These are phyloP conservation scores for Tinea semifulvella DNA, from an alignment of 2,888 invertebrate species.

Conservation along the genomic window DNA sequence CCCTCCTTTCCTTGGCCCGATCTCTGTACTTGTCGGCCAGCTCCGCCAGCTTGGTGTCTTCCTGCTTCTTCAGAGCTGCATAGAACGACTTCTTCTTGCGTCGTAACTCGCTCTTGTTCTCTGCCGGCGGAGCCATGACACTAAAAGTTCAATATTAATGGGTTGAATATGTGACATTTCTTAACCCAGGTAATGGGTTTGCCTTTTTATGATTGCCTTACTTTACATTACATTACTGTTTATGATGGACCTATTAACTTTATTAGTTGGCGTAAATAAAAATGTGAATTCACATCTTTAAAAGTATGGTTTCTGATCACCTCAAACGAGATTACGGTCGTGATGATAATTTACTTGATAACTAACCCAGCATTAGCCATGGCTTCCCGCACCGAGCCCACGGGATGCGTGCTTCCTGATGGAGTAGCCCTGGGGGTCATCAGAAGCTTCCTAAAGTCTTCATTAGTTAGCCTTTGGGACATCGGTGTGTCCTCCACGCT, in stretches of 20 bases:
- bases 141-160: too few species aligned
- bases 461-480: conserved; percentile 90
- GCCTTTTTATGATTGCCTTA: too few species aligned
- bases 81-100: conserved; percentile 95
- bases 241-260: too few species aligned
- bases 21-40: conserved; percentile 93
- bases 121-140: conserved; percentile 62
- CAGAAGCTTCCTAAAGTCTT: conserved; percentile 93
- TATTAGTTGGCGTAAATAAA: too few species aligned
- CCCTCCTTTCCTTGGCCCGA: conserved; percentile 88
- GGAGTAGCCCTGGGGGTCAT: conserved; percentile 92
- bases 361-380: conserved; percentile 71
- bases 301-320: too few species aligned
- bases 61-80: conserved; percentile 93
- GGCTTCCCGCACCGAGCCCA: conserved; percentile 73
- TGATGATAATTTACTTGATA: too few species aligned
- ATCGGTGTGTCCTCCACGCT: conserved; percentile 69
- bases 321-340: too few species aligned
- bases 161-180: too few species aligned
- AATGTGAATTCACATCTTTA: too few species aligned
- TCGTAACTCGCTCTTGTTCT: conserved; percentile 83
- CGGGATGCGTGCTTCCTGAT: conserved; percentile 50
- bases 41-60: conserved; percentile 94
- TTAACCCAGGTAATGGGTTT: too few species aligned
- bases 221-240: too few species aligned